Conservation (phyloP, 1,140 invertebrate genomes). For the Bombyx mandarina region DNA sequence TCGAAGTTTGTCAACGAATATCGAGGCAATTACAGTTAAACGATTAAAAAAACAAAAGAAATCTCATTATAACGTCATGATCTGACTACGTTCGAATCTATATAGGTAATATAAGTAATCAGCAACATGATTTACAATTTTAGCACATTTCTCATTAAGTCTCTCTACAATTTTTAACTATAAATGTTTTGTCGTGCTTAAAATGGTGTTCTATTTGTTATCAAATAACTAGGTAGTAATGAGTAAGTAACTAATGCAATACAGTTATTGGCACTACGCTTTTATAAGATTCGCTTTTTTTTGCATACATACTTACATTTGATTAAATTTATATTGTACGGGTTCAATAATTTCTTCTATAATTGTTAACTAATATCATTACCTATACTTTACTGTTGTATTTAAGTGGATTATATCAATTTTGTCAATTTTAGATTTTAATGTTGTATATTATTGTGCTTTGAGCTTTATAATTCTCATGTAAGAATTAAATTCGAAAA, state of each 20-base stretch:
- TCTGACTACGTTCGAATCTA: conserved; percentile 61
- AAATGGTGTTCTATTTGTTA: conserved; percentile 73
- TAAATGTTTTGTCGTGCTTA: conserved; percentile 74
- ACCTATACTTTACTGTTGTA: conserved; percentile 8
- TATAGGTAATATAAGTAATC: conserved; percentile 37
- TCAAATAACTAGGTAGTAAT: conserved; percentile 72
- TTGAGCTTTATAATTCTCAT: conserved; percentile 13
- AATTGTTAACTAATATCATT: too few relatives aligned
- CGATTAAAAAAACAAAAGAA: conserved; percentile 30
- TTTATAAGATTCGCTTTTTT: conserved; percentile 13
- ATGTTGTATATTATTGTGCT: conserved; percentile 52
- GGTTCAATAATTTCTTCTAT: conserved; percentile 17
- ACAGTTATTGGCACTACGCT: conserved; percentile 72
- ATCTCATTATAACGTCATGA: conserved; percentile 50
- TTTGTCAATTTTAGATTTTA: conserved; percentile 70
- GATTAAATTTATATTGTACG: background rate
- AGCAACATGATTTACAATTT: conserved; percentile 68
- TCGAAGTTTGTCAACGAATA: conserved; percentile 63
- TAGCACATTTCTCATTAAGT: conserved; percentile 73
- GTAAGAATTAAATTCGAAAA: background rate
- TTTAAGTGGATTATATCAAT: conserved; percentile 69
- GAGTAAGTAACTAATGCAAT: conserved; percentile 63
- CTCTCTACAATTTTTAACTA: conserved; percentile 73
- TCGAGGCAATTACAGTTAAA: conserved; percentile 26
- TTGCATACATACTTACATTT: too few relatives aligned